Conservation (phyloP, 30 jellyfish, hydroid and myxozoan species). For the Turritopsis dohrnii region DNA sequence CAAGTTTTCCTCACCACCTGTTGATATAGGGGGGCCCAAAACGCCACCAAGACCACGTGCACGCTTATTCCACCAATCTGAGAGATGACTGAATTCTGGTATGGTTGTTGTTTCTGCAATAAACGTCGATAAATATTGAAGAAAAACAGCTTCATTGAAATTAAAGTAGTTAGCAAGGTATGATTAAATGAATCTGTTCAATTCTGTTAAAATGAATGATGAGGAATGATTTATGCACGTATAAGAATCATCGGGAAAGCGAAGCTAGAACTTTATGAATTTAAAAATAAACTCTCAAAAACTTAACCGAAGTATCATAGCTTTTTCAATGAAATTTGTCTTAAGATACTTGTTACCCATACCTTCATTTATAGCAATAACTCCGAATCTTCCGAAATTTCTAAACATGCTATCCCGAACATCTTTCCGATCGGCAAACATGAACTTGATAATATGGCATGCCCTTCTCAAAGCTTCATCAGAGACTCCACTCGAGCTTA, state of each 20-base stretch:
- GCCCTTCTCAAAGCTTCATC: constrained; percentile 14
- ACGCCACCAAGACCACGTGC: constrained; percentile 92
- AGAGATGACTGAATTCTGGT: constrained; percentile 79
- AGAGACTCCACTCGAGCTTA: background rate
- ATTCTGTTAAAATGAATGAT: too few relatives aligned
- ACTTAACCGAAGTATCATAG: too few relatives aligned
- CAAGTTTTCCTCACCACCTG: constrained; percentile 85
- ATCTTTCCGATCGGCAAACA: constrained; percentile 1
- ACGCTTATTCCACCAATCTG: constrained; percentile 73
- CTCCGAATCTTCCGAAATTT: constrained; percentile 12
- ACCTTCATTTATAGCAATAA: background rate
- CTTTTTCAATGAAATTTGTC: too few relatives aligned
- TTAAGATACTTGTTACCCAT: background rate
- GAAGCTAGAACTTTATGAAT: too few relatives aligned
- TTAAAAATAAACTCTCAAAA: too few relatives aligned
- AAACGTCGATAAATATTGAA: too few relatives aligned
- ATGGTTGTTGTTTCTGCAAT: constrained; percentile 47
- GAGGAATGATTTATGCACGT: too few relatives aligned
- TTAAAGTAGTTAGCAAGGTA: too few relatives aligned
- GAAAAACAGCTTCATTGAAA: too few relatives aligned
- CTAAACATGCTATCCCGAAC: background rate
- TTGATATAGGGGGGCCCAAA: constrained; percentile 56
- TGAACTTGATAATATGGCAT: background rate
- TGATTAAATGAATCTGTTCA: too few relatives aligned
- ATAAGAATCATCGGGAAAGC: too few relatives aligned